phyloP scores from a whole-genome alignment of 2,113 vertebrate genomes.

The Cochlearius cochlearius region DNA sequence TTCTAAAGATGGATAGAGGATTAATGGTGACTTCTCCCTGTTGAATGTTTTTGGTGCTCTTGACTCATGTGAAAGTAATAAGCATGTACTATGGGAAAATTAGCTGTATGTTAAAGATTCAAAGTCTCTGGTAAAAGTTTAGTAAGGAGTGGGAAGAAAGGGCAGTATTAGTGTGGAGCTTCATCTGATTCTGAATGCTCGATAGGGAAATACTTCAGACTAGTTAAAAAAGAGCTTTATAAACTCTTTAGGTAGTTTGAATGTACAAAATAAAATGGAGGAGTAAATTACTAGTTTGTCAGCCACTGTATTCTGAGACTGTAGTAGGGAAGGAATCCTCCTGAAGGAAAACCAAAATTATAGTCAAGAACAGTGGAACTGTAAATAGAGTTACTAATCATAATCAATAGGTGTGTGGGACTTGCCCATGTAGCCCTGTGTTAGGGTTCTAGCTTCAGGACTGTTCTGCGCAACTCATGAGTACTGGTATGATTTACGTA shows the following conservation, averaged over 20 bases:
- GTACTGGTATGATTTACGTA: background rate
- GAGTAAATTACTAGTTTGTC: background rate
- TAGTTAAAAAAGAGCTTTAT: background rate
- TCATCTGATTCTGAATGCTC: fast-evolving
- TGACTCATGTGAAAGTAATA: background rate
- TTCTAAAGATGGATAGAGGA: background rate
- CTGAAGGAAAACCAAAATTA: background rate
- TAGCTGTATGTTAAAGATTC: background rate
- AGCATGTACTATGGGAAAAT: background rate
- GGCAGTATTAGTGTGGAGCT: background rate
- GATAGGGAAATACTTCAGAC: background rate
- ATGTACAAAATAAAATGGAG: background rate
- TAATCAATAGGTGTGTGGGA: background rate
- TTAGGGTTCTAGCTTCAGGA: background rate
- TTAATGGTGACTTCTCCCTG: background rate
- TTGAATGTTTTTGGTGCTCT: background rate
- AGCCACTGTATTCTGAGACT: background rate
- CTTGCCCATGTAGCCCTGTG: background rate
- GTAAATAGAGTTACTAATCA: background rate
- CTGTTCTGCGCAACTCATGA: background rate
- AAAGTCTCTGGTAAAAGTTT: background rate
- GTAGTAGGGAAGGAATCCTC: background rate
- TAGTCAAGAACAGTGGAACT: background rate
- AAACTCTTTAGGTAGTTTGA: background rate
- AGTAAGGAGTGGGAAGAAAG: background rate